phyloP scores from a whole-genome alignment of 2,888 invertebrate species.

The Caenorhabditis panamensis region DNA sequence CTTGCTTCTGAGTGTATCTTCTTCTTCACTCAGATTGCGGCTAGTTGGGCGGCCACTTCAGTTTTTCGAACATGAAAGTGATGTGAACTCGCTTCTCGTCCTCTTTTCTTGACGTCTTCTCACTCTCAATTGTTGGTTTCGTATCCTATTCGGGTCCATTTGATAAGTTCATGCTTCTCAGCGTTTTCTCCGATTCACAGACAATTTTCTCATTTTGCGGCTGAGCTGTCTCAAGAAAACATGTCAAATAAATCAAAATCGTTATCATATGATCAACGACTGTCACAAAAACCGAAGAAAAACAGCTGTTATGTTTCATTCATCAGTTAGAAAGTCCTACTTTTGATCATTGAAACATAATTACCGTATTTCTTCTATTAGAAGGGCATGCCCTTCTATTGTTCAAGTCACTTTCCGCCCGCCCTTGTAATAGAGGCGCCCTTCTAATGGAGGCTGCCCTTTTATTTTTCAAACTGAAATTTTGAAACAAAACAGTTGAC shows the following conservation, averaged over 20 bases:
- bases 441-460: no score
- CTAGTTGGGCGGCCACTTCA: slow-evolving; percentile 37
- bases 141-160: background rate
- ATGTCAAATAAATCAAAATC: background rate
- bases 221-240: background rate
- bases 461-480: no score
- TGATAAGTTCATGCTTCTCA: background rate
- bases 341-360: no score
- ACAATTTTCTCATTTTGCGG: background rate
- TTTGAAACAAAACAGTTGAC: no score
- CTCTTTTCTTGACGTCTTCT: slow-evolving; percentile 15
- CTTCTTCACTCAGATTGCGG: slow-evolving; percentile 24
- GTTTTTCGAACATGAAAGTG: slow-evolving; percentile 30
- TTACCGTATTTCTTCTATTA: no score
- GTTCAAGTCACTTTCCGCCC: no score
- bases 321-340: no score
- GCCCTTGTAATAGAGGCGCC: no score
- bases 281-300: background rate
- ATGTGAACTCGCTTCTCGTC: slow-evolving; percentile 34
- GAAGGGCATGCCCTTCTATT: no score
- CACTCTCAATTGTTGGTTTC: slow-evolving; percentile 5
- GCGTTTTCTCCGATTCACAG: background rate
- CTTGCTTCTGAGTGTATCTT: slow-evolving; percentile 22
- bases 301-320: background rate
- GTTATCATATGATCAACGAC: background rate